Base-by-base conservation (phyloP, 1,140 invertebrate genomes). In the Musca vetustissima region DNA sequence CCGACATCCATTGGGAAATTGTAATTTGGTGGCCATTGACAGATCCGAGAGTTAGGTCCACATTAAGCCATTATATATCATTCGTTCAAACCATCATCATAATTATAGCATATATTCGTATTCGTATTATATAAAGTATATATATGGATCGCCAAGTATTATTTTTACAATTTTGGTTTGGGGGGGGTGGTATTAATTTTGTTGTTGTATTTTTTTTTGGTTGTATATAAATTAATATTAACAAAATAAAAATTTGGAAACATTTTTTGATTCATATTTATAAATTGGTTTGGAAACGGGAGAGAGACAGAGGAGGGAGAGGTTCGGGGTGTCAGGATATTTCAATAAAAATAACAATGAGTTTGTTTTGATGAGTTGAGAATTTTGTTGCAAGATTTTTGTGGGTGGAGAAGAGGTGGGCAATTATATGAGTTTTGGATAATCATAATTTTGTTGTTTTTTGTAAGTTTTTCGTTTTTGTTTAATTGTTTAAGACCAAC, bases 91-190 rank as follows among this genome's bases (percentile, higher is more conserved):
- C 55, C 47, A 59, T 53, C 43, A 32, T n/a, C n/a, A n/a, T n/a
- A n/a, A n/a, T n/a, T n/a, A n/a, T n/a, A n/a, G n/a, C n/a, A n/a
- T n/a, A n/a, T n/a, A n/a, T n/a, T n/a, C n/a, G n/a, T 66, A 57
- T 69, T 53, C 48, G 64, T 69, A 52, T 69, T 36, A 69, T 69
- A 66, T 53, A 65, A 71, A 73, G 68, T 69, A 72, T 74, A 75
- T 80, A 80, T 78, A 80, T 80, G 75, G 77, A 80, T 80, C 78
- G 78, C 78, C 78, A 80, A 79, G 75, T 61, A 43, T 76, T 71
- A 75, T 68, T 67, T 74, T 70, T 72, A 76, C 11, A 13, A 13
- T 43, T 9, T 43, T 43, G 36, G 6, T 32, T 32, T 32, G 6
- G 36, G 36, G 36, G 36, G 36, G 36, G 36, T 13, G 36, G 36